Evolutionary conservation across 2,797 vertebrate species (phyloP).

Genomic region (Acomys russatus): DNA sequence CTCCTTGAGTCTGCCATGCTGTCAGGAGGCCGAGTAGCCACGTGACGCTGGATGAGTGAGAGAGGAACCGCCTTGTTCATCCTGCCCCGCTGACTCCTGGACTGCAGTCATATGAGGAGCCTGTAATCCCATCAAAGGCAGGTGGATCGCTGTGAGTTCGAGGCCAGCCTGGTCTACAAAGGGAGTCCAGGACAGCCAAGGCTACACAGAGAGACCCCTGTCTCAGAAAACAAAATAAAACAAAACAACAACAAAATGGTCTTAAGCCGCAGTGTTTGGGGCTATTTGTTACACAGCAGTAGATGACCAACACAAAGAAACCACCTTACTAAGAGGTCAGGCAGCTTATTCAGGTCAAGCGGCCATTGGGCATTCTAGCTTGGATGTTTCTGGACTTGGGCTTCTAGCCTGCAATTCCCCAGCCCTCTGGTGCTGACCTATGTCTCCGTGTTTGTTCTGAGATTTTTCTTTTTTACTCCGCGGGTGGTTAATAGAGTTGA

Average conservation of each 20-base stretch:
- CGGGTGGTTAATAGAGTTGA: not conserved
- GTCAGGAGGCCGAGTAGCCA: not conserved
- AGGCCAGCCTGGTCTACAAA: no score
- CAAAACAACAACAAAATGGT: no score
- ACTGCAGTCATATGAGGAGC: not conserved
- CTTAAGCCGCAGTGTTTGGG: not conserved
- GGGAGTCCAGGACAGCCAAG: no score
- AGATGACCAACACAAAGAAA: not conserved
- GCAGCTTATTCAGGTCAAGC: not conserved
- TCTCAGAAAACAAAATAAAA: no score
- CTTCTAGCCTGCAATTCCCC: not conserved
- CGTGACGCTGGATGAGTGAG: rapidly evolving
- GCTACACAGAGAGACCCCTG: no score
- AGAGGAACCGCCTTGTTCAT: not conserved
- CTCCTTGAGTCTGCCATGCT: not conserved
- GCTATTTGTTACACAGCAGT: not conserved
- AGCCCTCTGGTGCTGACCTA: not conserved
- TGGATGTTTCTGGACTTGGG: not conserved
- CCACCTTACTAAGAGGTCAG: not conserved
- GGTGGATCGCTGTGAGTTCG: no score
- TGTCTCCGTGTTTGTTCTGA: not conserved
- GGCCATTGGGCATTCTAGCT: not conserved
- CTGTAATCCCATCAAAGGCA: no score
- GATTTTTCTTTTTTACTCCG: not conserved
- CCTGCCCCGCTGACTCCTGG: not conserved